Evolutionary conservation across 2,888 invertebrate genomes (phyloP).

Genomic region (Eupithecia exiguata): DNA sequence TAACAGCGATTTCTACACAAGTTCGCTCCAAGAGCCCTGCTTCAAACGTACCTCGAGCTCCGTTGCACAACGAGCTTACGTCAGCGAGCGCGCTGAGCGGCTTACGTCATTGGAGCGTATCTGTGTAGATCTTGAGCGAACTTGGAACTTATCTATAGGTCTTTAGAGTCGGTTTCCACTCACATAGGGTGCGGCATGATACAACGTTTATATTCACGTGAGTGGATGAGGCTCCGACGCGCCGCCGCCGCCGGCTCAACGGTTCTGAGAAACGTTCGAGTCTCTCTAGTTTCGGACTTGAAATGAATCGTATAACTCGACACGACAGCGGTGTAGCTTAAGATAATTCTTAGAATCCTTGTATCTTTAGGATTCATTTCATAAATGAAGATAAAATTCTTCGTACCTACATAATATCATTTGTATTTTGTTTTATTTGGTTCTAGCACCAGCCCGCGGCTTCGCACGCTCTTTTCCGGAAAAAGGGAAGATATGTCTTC

Average conservation of each 20-base stretch:
- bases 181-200: slow-evolving; percentile 67
- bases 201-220: slow-evolving; percentile 82
- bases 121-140: slow-evolving; percentile 60
- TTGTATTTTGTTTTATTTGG: not conserved
- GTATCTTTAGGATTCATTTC: slow-evolving; percentile 43
- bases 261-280: slow-evolving; percentile 80
- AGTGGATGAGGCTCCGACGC: slow-evolving; percentile 82
- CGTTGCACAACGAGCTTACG: slow-evolving; percentile 84
- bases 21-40: slow-evolving; percentile 77
- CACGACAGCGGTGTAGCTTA: slow-evolving; percentile 54
- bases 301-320: slow-evolving; percentile 74
- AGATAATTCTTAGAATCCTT: slow-evolving; percentile 58
- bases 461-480: too few species aligned
- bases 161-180: slow-evolving; percentile 62
- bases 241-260: slow-evolving; percentile 76
- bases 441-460: not conserved
- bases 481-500: too few species aligned
- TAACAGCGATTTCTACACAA: slow-evolving; percentile 80
- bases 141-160: slow-evolving; percentile 62
- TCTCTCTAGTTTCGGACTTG: slow-evolving; percentile 79
- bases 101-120: slow-evolving; percentile 81
- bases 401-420: slow-evolving; percentile 14
- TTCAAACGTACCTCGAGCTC: slow-evolving; percentile 79
- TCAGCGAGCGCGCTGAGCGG: slow-evolving; percentile 80
- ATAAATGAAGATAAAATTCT: slow-evolving; percentile 21